phyloP scores from a whole-genome alignment of 2,888 invertebrate genomes.

The Meganola albula region DNA sequence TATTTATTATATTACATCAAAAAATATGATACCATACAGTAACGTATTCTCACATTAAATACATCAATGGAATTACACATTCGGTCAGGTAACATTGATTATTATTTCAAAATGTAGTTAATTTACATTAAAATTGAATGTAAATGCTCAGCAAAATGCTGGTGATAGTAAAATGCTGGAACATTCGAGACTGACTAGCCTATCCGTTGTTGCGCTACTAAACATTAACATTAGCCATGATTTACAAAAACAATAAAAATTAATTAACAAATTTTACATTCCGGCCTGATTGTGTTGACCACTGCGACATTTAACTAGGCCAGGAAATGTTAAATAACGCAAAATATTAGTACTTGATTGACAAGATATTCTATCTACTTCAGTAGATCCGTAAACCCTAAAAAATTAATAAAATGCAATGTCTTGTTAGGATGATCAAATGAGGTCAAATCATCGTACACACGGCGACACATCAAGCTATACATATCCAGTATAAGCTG shows the following conservation, averaged over 20 bases:
- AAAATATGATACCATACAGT: slow-evolving; percentile 57
- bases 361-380: too few relatives aligned
- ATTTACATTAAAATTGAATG: slow-evolving; percentile 22
- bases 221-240: slow-evolving; percentile 29
- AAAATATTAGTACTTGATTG: too few relatives aligned
- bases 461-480: too few relatives aligned
- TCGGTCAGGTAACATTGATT: slow-evolving; percentile 34
- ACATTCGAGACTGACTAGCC: slow-evolving; percentile 43
- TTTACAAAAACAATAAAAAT: slow-evolving; percentile 49
- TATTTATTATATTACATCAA: slow-evolving; percentile 55
- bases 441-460: too few relatives aligned
- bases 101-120: slow-evolving; percentile 24
- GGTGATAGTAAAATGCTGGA: slow-evolving; percentile 32
- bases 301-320: slow-evolving; percentile 22
- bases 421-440: too few relatives aligned
- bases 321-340: too few relatives aligned
- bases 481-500: too few relatives aligned
- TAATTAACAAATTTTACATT: slow-evolving; percentile 54
- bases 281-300: slow-evolving; percentile 29
- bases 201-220: slow-evolving; percentile 19
- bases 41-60: slow-evolving; percentile 47
- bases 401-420: too few relatives aligned
- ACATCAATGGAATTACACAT: slow-evolving; percentile 55
- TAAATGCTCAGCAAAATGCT: slow-evolving; percentile 62
- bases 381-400: too few relatives aligned